Evolutionary conservation across 1,140 invertebrate species (phyloP).

Genomic region (Ips typographus): DNA sequence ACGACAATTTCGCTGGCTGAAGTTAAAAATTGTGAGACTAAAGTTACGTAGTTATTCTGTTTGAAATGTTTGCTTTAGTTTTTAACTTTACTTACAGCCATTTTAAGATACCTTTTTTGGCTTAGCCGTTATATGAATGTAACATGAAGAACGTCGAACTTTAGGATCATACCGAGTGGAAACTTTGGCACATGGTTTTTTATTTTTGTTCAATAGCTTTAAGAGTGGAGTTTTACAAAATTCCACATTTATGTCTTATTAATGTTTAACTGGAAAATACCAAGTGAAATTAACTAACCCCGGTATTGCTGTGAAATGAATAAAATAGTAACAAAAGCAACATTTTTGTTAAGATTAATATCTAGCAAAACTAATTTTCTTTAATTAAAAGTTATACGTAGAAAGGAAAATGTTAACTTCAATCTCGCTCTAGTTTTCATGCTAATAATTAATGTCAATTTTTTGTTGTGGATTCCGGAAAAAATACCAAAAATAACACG

Average conservation of each 20-base stretch:
- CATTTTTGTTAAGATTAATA: no score
- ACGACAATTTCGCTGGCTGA: slow-evolving; percentile 4
- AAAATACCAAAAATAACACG: background rate
- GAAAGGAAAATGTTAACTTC: no score
- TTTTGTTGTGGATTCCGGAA: no score
- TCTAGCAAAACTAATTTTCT: no score
- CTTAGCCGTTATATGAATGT: slow-evolving; percentile 31
- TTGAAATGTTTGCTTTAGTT: slow-evolving; percentile 25
- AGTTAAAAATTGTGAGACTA: slow-evolving; percentile 4
- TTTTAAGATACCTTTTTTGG: slow-evolving; percentile 29
- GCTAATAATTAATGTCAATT: no score
- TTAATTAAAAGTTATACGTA: no score
- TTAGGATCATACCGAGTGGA: slow-evolving; percentile 31
- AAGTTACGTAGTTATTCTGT: slow-evolving; percentile 25
- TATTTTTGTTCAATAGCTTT: slow-evolving; percentile 26
- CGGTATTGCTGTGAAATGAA: no score
- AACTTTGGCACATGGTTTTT: slow-evolving; percentile 22
- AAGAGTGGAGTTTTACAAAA: background rate
- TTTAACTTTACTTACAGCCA: slow-evolving; percentile 28
- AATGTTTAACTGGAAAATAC: no score
- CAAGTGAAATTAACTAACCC: no score
- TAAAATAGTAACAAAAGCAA: no score
- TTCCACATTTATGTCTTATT: no score
- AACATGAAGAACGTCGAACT: slow-evolving; percentile 30
- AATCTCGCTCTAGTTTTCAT: no score